Conservation (phyloP, 2,113 vertebrate species). For the Suncus etruscus region DNA sequence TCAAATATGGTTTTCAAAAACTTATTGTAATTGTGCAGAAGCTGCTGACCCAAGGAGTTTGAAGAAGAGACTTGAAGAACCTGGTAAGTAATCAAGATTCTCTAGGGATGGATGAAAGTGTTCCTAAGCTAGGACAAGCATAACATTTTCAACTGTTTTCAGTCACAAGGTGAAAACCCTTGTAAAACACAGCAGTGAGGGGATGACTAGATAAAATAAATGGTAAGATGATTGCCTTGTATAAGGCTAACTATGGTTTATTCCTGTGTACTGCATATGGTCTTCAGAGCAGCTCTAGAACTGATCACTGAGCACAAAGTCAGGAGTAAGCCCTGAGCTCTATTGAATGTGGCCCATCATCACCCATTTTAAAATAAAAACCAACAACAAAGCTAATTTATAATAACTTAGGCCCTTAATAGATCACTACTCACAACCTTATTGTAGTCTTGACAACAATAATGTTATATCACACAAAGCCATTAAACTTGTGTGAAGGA, state of each 20-base stretch:
- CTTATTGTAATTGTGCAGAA: not conserved
- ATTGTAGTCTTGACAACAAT: not conserved
- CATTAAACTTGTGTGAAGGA: not conserved
- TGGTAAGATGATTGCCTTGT: no score
- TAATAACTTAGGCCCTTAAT: constrained; percentile 23
- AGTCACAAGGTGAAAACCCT: constrained; percentile 4
- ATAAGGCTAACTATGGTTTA: no score
- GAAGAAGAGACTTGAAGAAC: constrained; percentile 1
- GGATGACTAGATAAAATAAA: no score
- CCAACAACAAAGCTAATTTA: not conserved
- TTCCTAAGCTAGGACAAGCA: not conserved
- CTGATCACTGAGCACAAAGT: no score
- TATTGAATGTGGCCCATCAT: no score
- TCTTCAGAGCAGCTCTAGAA: no score
- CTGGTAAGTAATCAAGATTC: not conserved
- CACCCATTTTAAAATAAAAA: no score
- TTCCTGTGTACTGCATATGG: no score
- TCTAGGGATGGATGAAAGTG: constrained; percentile 13
- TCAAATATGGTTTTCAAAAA: constrained; percentile 13
- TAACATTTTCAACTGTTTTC: constrained; percentile 50
- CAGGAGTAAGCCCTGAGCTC: no score
- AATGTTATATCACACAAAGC: not conserved
- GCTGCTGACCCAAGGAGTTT: not conserved
- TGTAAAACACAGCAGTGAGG: not conserved
- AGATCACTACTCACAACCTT: not conserved